Percentiles rank a stretch among this genome's conserved stretches.
Evolutionary conservation across 2,888 invertebrate species (phyloP).

Genomic region (Leptopilina syphax): DNA sequence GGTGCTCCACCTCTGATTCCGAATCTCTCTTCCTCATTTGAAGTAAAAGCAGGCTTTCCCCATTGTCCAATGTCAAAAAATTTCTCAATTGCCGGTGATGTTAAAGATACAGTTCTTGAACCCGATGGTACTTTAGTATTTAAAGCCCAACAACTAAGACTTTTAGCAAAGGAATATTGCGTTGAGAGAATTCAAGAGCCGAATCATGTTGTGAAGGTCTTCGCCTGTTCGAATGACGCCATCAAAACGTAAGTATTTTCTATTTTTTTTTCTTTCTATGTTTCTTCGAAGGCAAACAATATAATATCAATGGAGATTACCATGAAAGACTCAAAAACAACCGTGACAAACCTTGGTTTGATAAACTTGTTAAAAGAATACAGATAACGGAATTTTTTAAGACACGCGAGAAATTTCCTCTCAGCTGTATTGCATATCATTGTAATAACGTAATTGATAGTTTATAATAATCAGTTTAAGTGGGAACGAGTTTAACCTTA

Average conservation of each 20-base stretch:
- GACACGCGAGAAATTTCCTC: conserved; percentile 12
- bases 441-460: conserved; percentile 16
- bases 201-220: conserved; percentile 78
- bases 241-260: conserved; percentile 67
- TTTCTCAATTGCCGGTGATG: conserved; percentile 81
- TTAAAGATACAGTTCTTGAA: conserved; percentile 78
- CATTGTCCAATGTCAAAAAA: conserved; percentile 77
- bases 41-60: conserved; percentile 79
- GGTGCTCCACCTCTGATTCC: conserved; percentile 70
- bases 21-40: conserved; percentile 68
- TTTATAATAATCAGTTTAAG: conserved; percentile 21
- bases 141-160: conserved; percentile 72
- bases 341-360: not conserved
- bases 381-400: conserved; percentile 20
- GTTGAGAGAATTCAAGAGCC: conserved; percentile 73
- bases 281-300: not conserved
- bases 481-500: conserved; percentile 37
- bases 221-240: conserved; percentile 82
- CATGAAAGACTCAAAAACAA: not conserved
- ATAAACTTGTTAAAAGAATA: conserved; percentile 2
- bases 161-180: conserved; percentile 75
- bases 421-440: not conserved
- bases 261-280: not conserved
- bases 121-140: conserved; percentile 80
- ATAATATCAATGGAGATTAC: conserved; percentile 1